phyloP scores from a whole-genome alignment of 2,113 vertebrate genomes.

The Antigone vipio region DNA sequence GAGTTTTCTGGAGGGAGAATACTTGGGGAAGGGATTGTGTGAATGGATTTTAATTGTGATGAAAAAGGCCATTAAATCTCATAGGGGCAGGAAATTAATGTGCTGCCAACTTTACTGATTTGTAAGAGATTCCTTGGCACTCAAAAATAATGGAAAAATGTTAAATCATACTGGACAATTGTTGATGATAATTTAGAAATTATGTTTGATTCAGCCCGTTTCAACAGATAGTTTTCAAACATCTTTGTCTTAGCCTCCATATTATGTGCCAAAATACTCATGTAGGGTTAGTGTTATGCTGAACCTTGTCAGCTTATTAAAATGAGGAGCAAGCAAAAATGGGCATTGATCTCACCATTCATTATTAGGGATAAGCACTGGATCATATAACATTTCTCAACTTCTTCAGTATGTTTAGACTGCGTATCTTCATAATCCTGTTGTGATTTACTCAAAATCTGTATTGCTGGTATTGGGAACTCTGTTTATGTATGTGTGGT shows the following conservation, averaged over 20 bases:
- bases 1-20: neutral
- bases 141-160: neutral
- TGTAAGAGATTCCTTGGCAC: neutral
- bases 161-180: neutral
- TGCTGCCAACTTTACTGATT: neutral
- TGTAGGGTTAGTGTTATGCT: neutral
- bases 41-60: neutral
- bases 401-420: neutral
- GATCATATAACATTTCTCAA: neutral
- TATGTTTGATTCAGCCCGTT: neutral
- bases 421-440: neutral
- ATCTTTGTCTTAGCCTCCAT: neutral
- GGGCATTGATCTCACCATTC: neutral
- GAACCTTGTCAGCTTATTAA: neutral
- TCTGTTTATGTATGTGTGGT: neutral
- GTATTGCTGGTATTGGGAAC: neutral
- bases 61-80: neutral
- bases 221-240: neutral
- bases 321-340: neutral
- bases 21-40: neutral
- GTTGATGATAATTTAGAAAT: neutral
- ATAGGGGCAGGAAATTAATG: neutral
- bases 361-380: neutral
- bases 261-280: neutral
- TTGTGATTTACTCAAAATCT: neutral